phyloP scores from a whole-genome alignment of 2,113 vertebrate genomes.

The Equus quagga region DNA sequence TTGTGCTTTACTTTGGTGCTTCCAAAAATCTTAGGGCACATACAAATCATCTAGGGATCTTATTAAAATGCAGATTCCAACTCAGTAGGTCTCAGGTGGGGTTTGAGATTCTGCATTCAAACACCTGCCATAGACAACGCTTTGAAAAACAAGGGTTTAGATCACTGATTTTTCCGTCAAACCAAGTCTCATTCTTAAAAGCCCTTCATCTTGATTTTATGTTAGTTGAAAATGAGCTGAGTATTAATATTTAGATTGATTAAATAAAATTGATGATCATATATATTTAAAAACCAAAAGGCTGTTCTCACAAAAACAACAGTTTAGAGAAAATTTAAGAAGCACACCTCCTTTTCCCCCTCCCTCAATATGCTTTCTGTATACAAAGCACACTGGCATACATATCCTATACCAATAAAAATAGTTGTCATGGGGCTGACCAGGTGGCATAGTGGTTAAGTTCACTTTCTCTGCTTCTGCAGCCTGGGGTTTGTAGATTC shows the following conservation, averaged over 20 bases:
- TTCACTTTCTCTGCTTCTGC: too few species aligned
- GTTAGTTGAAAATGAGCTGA: background rate
- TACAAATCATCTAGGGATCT: background rate
- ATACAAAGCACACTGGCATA: background rate
- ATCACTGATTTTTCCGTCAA: background rate
- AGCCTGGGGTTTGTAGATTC: too few species aligned
- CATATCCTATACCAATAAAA: background rate
- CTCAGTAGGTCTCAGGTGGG: background rate
- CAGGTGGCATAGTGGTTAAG: too few species aligned
- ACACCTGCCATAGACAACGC: background rate
- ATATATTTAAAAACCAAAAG: background rate
- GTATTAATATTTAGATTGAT: background rate
- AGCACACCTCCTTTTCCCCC: background rate
- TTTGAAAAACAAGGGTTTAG: background rate
- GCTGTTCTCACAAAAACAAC: background rate
- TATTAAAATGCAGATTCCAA: background rate
- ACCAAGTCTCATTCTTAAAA: background rate
- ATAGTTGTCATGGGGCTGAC: too few species aligned
- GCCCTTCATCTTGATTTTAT: background rate
- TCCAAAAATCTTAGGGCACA: background rate
- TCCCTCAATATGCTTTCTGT: background rate
- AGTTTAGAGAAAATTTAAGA: background rate
- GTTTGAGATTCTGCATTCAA: background rate
- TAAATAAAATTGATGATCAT: background rate
- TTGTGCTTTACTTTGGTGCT: background rate